Base-by-base conservation (phyloP, 2,113 vertebrate species). In the Diglossa brunneiventris region DNA sequence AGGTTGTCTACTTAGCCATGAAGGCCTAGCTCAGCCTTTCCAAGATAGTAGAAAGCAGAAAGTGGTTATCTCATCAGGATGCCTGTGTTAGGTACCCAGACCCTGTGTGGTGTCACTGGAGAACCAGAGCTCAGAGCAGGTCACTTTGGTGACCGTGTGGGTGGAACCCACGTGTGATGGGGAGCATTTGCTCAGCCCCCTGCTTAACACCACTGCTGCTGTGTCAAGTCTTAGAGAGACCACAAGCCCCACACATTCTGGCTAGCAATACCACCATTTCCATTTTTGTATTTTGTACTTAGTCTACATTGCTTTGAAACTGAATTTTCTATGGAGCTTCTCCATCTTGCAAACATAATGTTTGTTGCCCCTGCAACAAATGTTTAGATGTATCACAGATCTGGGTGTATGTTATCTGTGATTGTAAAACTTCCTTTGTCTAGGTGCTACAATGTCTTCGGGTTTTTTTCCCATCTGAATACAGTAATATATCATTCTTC, bases 321-420 rank as follows among this genome's bases (percentile, higher is more conserved):
- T 62, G 46, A 53, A 76, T 69, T 89, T 89, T 78, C 56, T 55
- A 33, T 42, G 91, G 39, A 75, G 3, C 28, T 82, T 59, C 50
- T 94, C 92, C 84, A 9, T 79, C 92, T 95, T 89, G 89, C 52
- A 89, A 95, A 73, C 27, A 20, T 74, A 84, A 82, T 52, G 53
- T 75, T 90, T 92, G 66, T 86, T 92, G 68, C 81, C 91, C 56
- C 58, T 83, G 64, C 89, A 94, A 35, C 50, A 75, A 93, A 89
- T 87, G 63, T 96, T 93, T 72, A 87, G 13, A 68, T 81, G 6
- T 44, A 18, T 85, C 83, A 59, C 31, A 91, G 70, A 44, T 83
- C 55, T 30, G 41, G 46, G 46, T 80, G 37, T 89, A 55, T 92
- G 91, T 85, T 91, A 69, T 23, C 5, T 61, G 53, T 58, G 53